These are phyloP conservation scores for Cyclura pinguis DNA, from an alignment of 2,797 vertebrate species.

Conservation along the genomic window DNA sequence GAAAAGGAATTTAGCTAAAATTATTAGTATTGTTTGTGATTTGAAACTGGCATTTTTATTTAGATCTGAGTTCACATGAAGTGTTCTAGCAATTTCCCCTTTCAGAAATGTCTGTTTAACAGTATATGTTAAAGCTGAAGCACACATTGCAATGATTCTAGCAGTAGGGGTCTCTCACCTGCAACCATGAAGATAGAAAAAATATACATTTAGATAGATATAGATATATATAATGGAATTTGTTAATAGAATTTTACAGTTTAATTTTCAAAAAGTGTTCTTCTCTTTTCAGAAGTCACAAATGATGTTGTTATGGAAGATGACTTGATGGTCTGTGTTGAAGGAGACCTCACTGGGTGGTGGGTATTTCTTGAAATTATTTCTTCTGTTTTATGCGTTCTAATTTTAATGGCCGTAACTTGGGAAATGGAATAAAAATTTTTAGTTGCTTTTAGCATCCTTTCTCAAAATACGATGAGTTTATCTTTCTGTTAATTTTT, in stretches of 20 bases:
- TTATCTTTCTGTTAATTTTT: not conserved
- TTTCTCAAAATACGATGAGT: not conserved
- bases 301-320: constrained; percentile 78
- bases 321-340: constrained; percentile 71
- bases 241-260: not conserved
- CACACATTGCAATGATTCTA: not conserved
- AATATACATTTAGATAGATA: not conserved
- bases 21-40: not conserved
- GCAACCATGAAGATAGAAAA: not conserved
- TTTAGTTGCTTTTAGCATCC: not conserved
- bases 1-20: no score
- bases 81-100: not conserved
- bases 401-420: not conserved
- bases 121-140: not conserved
- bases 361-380: constrained; percentile 67
- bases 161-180: not conserved
- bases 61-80: not conserved
- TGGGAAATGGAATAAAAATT: not conserved
- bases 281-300: constrained; percentile 81
- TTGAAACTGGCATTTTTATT: not conserved
- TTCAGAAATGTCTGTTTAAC: not conserved
- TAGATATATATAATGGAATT: not conserved
- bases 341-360: constrained; percentile 83
- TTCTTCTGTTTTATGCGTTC: not conserved
- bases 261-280: constrained; percentile 1